These are phyloP conservation scores for Limosa lapponica DNA, from an alignment of 2,797 vertebrate species.

Conservation along the genomic window DNA sequence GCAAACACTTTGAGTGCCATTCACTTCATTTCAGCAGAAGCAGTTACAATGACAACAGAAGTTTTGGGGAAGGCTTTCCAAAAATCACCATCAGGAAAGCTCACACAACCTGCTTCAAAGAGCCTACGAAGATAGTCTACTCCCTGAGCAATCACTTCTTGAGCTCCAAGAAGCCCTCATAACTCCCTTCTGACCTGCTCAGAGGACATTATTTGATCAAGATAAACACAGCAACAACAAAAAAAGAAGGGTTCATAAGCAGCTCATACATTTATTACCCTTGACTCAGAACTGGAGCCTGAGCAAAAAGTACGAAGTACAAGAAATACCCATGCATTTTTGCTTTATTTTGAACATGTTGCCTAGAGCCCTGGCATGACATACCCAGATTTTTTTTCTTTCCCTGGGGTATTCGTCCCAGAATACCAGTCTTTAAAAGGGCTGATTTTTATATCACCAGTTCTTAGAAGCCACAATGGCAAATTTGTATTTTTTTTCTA, in stretches of 20 bases:
- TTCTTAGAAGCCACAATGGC: slow-evolving; percentile 7
- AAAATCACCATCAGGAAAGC: not conserved
- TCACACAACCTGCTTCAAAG: not conserved
- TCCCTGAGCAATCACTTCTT: not conserved
- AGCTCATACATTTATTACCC: not conserved
- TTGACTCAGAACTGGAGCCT: not conserved
- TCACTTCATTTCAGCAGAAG: not conserved
- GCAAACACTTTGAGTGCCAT: not conserved
- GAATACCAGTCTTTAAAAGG: slow-evolving; percentile 34
- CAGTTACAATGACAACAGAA: not conserved
- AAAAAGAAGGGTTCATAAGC: not conserved
- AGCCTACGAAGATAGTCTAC: not conserved
- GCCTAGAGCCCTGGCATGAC: not conserved
- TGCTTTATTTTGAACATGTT: not conserved
- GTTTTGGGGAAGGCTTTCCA: not conserved
- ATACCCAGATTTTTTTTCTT: not conserved
- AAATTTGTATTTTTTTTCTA: not conserved
- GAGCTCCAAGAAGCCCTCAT: not conserved
- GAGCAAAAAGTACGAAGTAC: not conserved
- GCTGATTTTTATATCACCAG: not conserved
- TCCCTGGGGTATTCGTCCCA: not conserved
- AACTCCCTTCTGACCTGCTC: not conserved
- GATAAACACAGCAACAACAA: not conserved
- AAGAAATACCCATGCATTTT: not conserved
- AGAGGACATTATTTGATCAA: not conserved